Conservation (phyloP, 1,140 invertebrate genomes). For the Centruroides sculpturatus region DNA sequence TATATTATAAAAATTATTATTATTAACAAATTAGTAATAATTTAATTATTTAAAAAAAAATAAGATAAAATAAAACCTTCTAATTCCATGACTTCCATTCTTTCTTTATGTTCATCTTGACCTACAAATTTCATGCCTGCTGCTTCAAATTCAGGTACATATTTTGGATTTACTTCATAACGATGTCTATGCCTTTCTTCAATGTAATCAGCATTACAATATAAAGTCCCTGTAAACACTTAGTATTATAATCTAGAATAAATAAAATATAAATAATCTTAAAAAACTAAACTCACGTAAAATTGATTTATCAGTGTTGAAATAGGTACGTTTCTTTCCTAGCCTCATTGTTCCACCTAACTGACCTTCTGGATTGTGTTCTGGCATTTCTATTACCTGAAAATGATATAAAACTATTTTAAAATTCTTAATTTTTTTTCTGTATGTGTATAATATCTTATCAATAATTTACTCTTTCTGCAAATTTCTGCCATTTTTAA, state of each 20-base stretch:
- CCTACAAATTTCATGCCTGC: constrained; percentile 85
- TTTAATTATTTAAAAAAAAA: neutral
- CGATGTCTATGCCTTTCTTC: constrained; percentile 96
- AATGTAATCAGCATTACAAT: constrained; percentile 62
- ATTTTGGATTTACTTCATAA: constrained; percentile 79
- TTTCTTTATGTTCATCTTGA: constrained; percentile 37
- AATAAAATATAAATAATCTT: neutral
- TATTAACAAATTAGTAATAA: neutral
- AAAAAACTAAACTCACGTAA: constrained; percentile 44
- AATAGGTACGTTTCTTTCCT: constrained; percentile 75
- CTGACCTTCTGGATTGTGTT: constrained; percentile 70
- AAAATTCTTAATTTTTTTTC: neutral
- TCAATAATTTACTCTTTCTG: too few relatives aligned
- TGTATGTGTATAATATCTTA: too few relatives aligned
- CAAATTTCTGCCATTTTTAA: too few relatives aligned
- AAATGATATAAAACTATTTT: neutral
- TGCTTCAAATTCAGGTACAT: constrained; percentile 58
- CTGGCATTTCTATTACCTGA: constrained; percentile 92
- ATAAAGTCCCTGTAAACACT: constrained; percentile 55
- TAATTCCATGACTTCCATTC: constrained; percentile 72
- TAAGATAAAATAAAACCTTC: constrained; percentile 22
- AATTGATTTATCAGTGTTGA: constrained; percentile 44
- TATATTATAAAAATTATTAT: constrained; percentile 17
- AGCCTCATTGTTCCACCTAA: constrained; percentile 97
- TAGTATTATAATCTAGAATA: neutral